phyloP scores from a whole-genome alignment of 2,797 vertebrate genomes.

The Syncerus caffer region DNA sequence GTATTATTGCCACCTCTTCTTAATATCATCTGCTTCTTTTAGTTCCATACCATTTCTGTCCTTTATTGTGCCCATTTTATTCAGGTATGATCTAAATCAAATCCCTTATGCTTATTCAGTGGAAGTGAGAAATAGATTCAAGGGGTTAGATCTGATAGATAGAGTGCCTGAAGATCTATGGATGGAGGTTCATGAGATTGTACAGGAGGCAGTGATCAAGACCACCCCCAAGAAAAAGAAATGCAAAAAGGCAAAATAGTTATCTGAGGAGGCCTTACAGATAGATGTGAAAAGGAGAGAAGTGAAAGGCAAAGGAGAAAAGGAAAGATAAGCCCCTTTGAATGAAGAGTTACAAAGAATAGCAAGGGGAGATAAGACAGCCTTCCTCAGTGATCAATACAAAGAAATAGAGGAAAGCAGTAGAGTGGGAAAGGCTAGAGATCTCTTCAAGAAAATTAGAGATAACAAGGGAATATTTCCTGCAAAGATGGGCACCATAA shows the following conservation, averaged over 20 bases:
- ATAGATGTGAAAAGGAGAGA: not conserved
- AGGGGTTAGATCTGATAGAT: not conserved
- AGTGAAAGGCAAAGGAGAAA: not conserved
- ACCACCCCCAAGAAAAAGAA: not conserved
- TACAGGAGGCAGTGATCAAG: not conserved
- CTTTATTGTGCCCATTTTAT: not conserved
- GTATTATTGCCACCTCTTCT: not conserved
- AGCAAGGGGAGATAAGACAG: not conserved
- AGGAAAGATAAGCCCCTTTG: not conserved
- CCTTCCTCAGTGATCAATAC: not conserved
- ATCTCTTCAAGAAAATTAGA: not conserved
- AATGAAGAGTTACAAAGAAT: not conserved
- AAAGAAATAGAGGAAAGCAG: not conserved
- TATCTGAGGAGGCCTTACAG: not conserved
- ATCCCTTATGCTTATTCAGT: not conserved
- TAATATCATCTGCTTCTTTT: not conserved
- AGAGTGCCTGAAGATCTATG: not conserved
- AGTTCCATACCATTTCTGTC: not conserved
- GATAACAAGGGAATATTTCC: not conserved
- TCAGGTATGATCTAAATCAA: not conserved
- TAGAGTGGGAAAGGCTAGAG: not conserved
- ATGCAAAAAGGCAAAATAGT: not conserved
- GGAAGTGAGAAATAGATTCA: not conserved
- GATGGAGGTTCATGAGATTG: accelerated
- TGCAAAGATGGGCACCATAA: not conserved